Conservation (phyloP, 1,140 invertebrate genomes). For the Gonioctena quinquepunctata region DNA sequence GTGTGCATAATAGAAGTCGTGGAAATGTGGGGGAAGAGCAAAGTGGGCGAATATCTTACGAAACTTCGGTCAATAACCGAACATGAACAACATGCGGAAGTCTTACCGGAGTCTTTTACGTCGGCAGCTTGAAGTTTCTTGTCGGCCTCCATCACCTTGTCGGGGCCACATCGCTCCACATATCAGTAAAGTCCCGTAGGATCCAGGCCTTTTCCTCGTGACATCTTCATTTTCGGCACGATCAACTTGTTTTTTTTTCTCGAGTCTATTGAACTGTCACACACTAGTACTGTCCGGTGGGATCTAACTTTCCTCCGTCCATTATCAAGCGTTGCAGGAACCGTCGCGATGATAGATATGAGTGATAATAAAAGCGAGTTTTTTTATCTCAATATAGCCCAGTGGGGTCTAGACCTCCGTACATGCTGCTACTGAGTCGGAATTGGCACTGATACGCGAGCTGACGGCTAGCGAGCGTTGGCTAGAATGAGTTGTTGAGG, state of each 20-base stretch:
- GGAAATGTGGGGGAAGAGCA: constrained; percentile 2
- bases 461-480: constrained; percentile 20
- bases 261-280: constrained; percentile 15
- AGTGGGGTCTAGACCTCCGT: constrained; percentile 48
- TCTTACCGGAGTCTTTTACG: constrained; percentile 53
- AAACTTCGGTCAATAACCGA: constrained; percentile 31
- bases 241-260: background rate
- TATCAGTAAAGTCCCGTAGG: constrained; percentile 55
- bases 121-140: constrained; percentile 53
- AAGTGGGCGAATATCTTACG: constrained; percentile 16
- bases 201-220: constrained; percentile 50
- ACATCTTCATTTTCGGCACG: constrained; percentile 31
- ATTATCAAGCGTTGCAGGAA: constrained; percentile 27
- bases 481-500: constrained; percentile 38
- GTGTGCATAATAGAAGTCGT: background rate
- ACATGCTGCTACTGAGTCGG: constrained; percentile 32
- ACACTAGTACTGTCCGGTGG: constrained; percentile 51
- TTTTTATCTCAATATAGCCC: constrained; percentile 40
- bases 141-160: constrained; percentile 52
- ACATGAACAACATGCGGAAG: constrained; percentile 25
- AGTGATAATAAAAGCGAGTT: background rate
- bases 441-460: constrained; percentile 2
- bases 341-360: background rate
- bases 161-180: constrained; percentile 40
- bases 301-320: constrained; percentile 53